Evolutionary conservation across 2,797 vertebrate genomes (phyloP).

Genomic region (Darevskia mixta): DNA sequence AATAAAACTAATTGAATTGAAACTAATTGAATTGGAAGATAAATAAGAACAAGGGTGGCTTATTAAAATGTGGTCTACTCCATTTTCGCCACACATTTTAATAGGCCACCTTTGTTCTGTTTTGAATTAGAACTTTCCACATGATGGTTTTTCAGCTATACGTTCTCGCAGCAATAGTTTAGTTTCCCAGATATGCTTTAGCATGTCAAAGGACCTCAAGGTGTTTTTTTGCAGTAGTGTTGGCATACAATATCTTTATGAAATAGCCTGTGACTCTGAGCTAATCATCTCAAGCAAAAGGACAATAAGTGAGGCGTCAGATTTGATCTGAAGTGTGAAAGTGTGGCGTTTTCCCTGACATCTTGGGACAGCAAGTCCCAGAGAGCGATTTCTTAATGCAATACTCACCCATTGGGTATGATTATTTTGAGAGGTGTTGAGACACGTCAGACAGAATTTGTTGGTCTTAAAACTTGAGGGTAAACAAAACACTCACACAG

Average conservation of each 20-base stretch:
- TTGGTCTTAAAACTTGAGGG: background rate
- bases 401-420: background rate
- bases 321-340: slow-evolving; percentile 25
- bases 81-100: too few relatives aligned
- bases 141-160: background rate
- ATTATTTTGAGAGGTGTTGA: slow-evolving; percentile 25
- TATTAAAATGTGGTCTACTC: too few relatives aligned
- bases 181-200: background rate
- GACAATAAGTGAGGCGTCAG: slow-evolving; percentile 9
- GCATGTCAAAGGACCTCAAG: background rate
- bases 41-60: background rate
- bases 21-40: too few relatives aligned
- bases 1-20: too few relatives aligned
- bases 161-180: background rate
- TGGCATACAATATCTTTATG: slow-evolving; percentile 16
- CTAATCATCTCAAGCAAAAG: slow-evolving; percentile 15
- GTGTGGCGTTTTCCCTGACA: background rate
- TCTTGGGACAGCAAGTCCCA: background rate
- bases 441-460: background rate
- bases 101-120: background rate
- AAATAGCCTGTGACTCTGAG: background rate
- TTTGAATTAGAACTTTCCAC: background rate
- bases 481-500: background rate
- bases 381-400: slow-evolving; percentile 7
- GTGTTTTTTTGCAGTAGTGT: slow-evolving; percentile 3